Percentiles rank a stretch among this genome's conserved stretches.
Evolutionary conservation across 2,888 invertebrate species (phyloP).

Genomic region (Deilephila elpenor): DNA sequence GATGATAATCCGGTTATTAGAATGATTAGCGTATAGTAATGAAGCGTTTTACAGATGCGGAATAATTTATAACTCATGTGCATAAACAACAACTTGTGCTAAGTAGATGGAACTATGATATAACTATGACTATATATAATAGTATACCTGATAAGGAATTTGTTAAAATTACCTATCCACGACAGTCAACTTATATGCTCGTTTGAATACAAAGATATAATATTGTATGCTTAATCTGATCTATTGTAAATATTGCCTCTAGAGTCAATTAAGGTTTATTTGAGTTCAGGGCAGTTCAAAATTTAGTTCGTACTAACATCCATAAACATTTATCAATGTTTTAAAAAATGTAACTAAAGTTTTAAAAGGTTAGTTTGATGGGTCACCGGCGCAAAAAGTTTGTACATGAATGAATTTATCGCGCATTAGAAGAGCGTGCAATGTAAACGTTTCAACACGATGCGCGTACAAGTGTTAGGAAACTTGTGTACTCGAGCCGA

Average conservation of each 20-base stretch:
- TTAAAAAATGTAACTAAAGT: background rate
- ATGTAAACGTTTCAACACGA: slow-evolving; percentile 59
- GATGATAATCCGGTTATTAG: slow-evolving; percentile 4
- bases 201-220: background rate
- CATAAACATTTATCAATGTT: too few species aligned
- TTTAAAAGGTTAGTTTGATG: slow-evolving; percentile 4
- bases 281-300: too few species aligned
- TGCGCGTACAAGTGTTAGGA: slow-evolving; percentile 51
- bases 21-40: slow-evolving; percentile 18
- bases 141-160: background rate
- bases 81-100: background rate
- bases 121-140: background rate
- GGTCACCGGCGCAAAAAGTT: slow-evolving; percentile 25
- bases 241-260: too few species aligned
- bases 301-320: too few species aligned
- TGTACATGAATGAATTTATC: slow-evolving; percentile 54
- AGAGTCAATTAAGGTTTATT: too few species aligned
- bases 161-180: background rate
- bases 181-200: background rate
- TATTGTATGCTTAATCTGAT: background rate
- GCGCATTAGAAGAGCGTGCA: slow-evolving; percentile 57
- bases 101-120: background rate
- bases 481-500: slow-evolving; percentile 41
- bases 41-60: slow-evolving; percentile 20
- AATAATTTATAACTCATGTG: slow-evolving; percentile 25